A percentile compares a stretch with the other conserved stretches of the same genome.
These are phyloP conservation scores for Lycorma delicatula DNA, from an alignment of 1,140 invertebrate genomes.

Conservation along the genomic window DNA sequence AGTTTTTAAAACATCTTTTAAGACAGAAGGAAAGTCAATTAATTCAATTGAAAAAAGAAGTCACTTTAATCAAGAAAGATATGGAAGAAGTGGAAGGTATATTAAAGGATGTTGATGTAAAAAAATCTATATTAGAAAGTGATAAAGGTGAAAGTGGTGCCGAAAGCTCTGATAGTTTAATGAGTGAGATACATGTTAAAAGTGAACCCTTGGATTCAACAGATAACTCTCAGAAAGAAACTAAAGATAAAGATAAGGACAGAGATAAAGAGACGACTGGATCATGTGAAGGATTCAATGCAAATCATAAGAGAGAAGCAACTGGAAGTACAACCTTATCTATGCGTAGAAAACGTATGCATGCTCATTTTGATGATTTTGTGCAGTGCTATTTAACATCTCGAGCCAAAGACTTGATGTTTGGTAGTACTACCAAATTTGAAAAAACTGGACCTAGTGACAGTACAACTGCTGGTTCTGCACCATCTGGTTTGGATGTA, in stretches of 20 bases:
- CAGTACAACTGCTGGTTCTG: conserved; percentile 20
- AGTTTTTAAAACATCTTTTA: conserved; percentile 72
- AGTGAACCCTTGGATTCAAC: conserved; percentile 16
- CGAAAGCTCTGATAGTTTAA: conserved; percentile 9
- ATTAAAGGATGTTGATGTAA: conserved; percentile 52
- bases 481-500: conserved; percentile 54
- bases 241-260: too few relatives aligned
- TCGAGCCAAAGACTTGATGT: conserved; percentile 60
- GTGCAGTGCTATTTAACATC: conserved; percentile 77
- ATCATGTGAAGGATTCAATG: conserved; percentile 38
- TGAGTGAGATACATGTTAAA: conserved; percentile 3
- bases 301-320: conserved; percentile 37
- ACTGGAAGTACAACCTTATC: conserved; percentile 44
- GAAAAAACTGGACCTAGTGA: conserved; percentile 29
- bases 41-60: conserved; percentile 56
- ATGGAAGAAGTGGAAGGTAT: conserved; percentile 69
- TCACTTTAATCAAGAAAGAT: conserved; percentile 69
- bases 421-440: conserved; percentile 38
- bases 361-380: conserved; percentile 85
- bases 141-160: conserved; percentile 2
- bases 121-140: conserved; percentile 6
- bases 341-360: conserved; percentile 62
- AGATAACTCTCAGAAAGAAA: conserved; percentile 16
- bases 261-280: too few relatives aligned
- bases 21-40: conserved; percentile 66